Base-by-base conservation (phyloP, 2,113 vertebrate species). In the Aspiorhynchus laticeps region DNA sequence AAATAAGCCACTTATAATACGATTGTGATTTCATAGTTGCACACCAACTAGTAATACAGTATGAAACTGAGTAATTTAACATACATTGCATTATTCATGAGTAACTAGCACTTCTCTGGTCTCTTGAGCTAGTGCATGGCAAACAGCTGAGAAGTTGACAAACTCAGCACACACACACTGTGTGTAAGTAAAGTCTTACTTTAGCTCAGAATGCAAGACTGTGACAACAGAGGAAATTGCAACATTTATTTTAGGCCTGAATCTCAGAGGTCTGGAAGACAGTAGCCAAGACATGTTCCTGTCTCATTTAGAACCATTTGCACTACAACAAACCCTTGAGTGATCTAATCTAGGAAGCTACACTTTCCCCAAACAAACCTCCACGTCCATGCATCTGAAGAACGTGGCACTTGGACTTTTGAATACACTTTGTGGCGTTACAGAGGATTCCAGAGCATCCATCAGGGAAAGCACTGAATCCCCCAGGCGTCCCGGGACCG, bases 381-480 rank as follows among this genome's bases (percentile, higher is more conserved):
- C 87, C n/a, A 10, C 74, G 1, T 10, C 43, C 1, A 15, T 53
- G 75, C 15, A 2, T 53, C 19, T 51, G 28, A 51, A 51, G 75
- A 48, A 69, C 88, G 88, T 85, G 89, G 91, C 90, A 88, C 89
- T 91, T 88, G 67, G 89, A 87, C 85, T 84, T 46, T 87, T 36
- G 43, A 85, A 80, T 81, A 56, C 87, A 80, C 76, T 46, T 11
- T 15, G 26, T 12, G 12, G 43, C 43, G 46, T 74, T 51, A 17
- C 24, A 82, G 43, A 85, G 80, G 71, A 17, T 38, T 31, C 21
- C 79, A 31, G 21, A 12, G 26, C 51, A 95, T 93, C 90, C 91
- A 92, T 94, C 91, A 94, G 93, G 86, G 46, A 48, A 48, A 14
- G 12, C 11, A 0, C 46, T 48, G 91, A 93, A 82, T 93, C 92